These are phyloP conservation scores for Echeneis naucrates DNA, from an alignment of 2,797 vertebrate species.

Conservation along the genomic window DNA sequence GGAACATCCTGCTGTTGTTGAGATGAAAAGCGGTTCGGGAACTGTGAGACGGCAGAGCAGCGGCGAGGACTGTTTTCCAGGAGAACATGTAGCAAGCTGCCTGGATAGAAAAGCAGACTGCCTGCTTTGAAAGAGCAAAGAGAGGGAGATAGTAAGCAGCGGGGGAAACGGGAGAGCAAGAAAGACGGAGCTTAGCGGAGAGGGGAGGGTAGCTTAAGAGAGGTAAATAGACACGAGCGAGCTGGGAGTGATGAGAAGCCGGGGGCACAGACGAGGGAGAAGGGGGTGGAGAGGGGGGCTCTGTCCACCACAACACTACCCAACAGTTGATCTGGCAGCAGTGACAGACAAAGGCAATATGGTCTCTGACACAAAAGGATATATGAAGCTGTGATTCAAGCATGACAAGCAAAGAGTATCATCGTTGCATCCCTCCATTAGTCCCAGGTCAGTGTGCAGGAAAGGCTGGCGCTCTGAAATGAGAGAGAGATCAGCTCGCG, in stretches of 20 bases:
- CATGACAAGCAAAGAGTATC: slow-evolving; percentile 74
- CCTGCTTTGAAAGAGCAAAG: slow-evolving; percentile 75
- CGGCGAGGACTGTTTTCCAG: slow-evolving; percentile 75
- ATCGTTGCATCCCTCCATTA: slow-evolving; percentile 78
- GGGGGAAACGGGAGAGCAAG: slow-evolving; percentile 64
- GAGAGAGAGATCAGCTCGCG: slow-evolving; percentile 69
- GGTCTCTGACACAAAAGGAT: slow-evolving; percentile 80
- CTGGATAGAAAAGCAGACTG: slow-evolving; percentile 82
- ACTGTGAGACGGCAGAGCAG: slow-evolving; percentile 55
- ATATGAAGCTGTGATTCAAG: slow-evolving; percentile 72
- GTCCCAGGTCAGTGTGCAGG: slow-evolving; percentile 65
- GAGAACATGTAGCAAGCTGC: slow-evolving; percentile 89
- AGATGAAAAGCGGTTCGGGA: slow-evolving; percentile 60
- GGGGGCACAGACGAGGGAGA: slow-evolving; percentile 69
- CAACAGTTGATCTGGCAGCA: slow-evolving; percentile 71
- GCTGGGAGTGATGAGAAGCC: slow-evolving; percentile 67
- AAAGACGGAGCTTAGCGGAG: slow-evolving; percentile 64
- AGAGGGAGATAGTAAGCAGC: slow-evolving; percentile 77
- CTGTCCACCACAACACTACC: slow-evolving; percentile 75
- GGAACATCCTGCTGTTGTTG: slow-evolving; percentile 74
- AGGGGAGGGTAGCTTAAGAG: slow-evolving; percentile 72
- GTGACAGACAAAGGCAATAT: slow-evolving; percentile 73
- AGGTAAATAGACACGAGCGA: slow-evolving; percentile 78
- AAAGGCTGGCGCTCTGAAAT: slow-evolving; percentile 65
- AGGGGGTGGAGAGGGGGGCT: slow-evolving; percentile 69